These are phyloP conservation scores for Rhinopithecus roxellana DNA, from an alignment of 2,113 vertebrate species.

Conservation along the genomic window DNA sequence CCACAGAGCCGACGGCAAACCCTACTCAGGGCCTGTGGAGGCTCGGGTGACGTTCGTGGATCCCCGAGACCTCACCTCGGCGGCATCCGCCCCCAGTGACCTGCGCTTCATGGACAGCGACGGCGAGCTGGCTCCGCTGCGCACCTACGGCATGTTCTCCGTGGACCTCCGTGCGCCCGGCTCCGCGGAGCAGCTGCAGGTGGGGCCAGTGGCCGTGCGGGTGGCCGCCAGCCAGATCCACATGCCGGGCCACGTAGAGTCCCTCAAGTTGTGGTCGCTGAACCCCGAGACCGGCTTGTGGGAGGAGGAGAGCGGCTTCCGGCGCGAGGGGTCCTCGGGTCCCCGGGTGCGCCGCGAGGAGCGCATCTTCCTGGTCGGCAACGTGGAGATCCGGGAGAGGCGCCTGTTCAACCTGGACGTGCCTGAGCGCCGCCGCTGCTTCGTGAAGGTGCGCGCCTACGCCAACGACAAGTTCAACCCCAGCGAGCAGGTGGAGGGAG, in stretches of 20 bases:
- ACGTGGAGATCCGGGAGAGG: slow-evolving; percentile 95
- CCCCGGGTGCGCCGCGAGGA: slow-evolving; percentile 91
- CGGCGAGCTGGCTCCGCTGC: slow-evolving; percentile 91
- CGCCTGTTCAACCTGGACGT: slow-evolving; percentile 97
- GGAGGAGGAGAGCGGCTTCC: slow-evolving; percentile 93
- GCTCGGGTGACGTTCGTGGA: slow-evolving; percentile 97
- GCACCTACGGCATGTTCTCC: slow-evolving; percentile 97
- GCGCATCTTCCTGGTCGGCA: slow-evolving; percentile 94
- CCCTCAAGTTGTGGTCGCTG: slow-evolving; percentile 96
- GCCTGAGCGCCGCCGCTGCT: slow-evolving; percentile 96
- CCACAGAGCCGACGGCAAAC: slow-evolving; percentile 86
- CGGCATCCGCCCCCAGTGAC: slow-evolving; percentile 90
- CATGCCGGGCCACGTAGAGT: slow-evolving; percentile 91
- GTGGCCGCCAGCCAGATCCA: slow-evolving; percentile 90
- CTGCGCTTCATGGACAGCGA: slow-evolving; percentile 91
- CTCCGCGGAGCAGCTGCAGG: slow-evolving; percentile 85
- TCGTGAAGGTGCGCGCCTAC: slow-evolving; percentile 96
- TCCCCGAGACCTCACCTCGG: slow-evolving; percentile 91
- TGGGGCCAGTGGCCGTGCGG: slow-evolving; percentile 88
- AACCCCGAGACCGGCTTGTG: slow-evolving; percentile 93
- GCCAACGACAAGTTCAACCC: slow-evolving; percentile 94
- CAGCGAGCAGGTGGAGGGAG: slow-evolving; percentile 93
- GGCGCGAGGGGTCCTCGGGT: slow-evolving; percentile 43
- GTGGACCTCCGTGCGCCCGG: slow-evolving; percentile 92
- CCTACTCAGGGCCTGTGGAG: slow-evolving; percentile 90